These are phyloP conservation scores for Aethes cnicana DNA, from an alignment of 2,888 invertebrate genomes.

Conservation along the genomic window DNA sequence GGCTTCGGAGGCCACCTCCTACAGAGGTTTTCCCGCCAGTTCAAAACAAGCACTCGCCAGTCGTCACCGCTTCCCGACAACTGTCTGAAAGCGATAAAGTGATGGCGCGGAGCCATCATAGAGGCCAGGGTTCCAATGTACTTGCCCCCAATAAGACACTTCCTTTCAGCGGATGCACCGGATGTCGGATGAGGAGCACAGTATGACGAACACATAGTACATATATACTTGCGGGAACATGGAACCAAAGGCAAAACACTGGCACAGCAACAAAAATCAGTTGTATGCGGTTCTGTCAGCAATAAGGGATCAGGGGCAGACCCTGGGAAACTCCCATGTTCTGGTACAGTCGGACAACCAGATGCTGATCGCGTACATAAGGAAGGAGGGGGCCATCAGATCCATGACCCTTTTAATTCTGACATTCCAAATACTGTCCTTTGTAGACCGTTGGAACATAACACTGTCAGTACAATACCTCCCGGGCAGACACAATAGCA, in stretches of 20 bases:
- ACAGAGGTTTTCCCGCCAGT: conserved; percentile 2
- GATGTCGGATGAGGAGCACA: conserved; percentile 33
- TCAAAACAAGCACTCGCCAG: too few species aligned
- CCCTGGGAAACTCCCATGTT: neutral
- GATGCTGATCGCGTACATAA: conserved; percentile 33
- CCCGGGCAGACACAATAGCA: conserved; percentile 7
- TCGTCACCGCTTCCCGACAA: neutral
- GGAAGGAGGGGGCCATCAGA: conserved; percentile 36
- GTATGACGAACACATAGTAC: conserved; percentile 3
- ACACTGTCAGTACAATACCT: neutral
- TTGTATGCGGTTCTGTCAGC: conserved; percentile 24
- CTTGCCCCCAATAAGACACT: neutral
- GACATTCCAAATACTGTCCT: conserved; percentile 11
- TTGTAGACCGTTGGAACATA: conserved; percentile 3
- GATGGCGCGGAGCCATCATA: conserved; percentile 22
- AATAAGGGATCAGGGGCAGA: conserved; percentile 1
- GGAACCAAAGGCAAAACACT: conserved; percentile 9
- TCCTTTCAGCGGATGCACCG: conserved; percentile 32
- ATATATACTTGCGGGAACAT: conserved; percentile 11
- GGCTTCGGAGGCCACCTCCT: neutral
- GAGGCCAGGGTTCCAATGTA: neutral
- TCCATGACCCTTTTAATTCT: conserved; percentile 26
- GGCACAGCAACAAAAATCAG: conserved; percentile 31
- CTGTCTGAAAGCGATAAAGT: neutral
- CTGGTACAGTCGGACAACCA: too few species aligned